These are phyloP conservation scores for Cotesia glomerata DNA, from an alignment of 1,140 invertebrate species.

Conservation along the genomic window DNA sequence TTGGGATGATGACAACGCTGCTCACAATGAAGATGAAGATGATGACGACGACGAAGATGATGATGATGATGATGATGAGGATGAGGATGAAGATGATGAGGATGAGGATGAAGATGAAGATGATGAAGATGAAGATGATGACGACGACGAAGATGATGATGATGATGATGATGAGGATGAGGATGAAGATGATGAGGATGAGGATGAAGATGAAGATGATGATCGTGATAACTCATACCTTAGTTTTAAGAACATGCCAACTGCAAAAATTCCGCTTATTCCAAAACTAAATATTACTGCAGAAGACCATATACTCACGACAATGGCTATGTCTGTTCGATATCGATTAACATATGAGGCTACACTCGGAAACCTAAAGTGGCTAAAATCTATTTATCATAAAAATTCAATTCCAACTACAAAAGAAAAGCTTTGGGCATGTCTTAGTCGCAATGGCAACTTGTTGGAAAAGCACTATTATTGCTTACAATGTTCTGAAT, in stretches of 20 bases:
- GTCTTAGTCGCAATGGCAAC: constrained; percentile 1
- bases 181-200: neutral
- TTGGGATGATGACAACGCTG: too few relatives aligned
- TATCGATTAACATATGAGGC: neutral
- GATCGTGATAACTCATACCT: neutral
- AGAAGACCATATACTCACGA: neutral
- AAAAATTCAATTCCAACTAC: neutral
- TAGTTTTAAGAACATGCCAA: neutral
- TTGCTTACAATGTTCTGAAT: neutral
- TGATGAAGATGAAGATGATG: too few relatives aligned
- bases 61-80: too few relatives aligned
- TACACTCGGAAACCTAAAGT: neutral
- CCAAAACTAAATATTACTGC: neutral
- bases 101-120: too few relatives aligned
- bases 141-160: too few relatives aligned
- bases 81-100: too few relatives aligned
- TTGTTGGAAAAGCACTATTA: constrained; percentile 5
- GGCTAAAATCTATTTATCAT: neutral
- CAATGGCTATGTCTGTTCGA: constrained; percentile 8
- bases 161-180: too few relatives aligned
- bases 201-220: neutral
- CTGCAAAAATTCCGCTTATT: neutral
- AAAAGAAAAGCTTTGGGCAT: neutral
- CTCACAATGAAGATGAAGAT: too few relatives aligned
- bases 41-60: too few relatives aligned